Conservation (phyloP, 2,888 invertebrate species). For the Mythimna pallens region DNA sequence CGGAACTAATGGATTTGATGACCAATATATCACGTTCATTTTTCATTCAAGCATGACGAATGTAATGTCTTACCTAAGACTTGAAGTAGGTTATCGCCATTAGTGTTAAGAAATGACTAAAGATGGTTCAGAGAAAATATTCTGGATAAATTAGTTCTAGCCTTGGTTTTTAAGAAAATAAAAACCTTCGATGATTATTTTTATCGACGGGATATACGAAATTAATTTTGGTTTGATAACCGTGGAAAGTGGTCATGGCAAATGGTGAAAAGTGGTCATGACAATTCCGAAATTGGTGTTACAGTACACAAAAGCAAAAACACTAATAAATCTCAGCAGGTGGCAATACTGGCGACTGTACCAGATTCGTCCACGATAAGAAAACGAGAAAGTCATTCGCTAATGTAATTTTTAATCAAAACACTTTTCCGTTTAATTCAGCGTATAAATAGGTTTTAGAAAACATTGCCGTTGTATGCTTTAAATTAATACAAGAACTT, state of each 20-base stretch:
- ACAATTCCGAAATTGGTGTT: not conserved
- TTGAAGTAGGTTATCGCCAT: constrained; percentile 14
- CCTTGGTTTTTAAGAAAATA: not conserved
- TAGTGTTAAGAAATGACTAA: not conserved
- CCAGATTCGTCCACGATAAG: constrained; percentile 33
- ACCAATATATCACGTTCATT: constrained; percentile 36
- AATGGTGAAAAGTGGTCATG: not conserved
- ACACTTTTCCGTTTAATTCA: constrained; percentile 40
- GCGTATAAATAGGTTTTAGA: constrained; percentile 31
- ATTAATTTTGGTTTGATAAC: not conserved
- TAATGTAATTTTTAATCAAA: constrained; percentile 48
- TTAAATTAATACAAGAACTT: constrained; percentile 24
- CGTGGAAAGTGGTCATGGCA: not conserved
- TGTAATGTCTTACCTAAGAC: constrained; percentile 14
- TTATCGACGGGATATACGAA: no score
- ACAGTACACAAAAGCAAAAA: constrained; percentile 25
- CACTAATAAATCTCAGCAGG: constrained; percentile 17
- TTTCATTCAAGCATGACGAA: constrained; percentile 35
- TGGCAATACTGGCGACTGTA: constrained; percentile 12
- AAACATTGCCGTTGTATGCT: constrained; percentile 42
- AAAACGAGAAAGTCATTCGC: constrained; percentile 48
- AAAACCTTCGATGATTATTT: not conserved
- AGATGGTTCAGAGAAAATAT: no score
- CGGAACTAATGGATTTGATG: constrained; percentile 38
- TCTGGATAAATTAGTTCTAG: not conserved